These are phyloP conservation scores for Origma solitaria DNA, from an alignment of 2,113 vertebrate genomes.

Conservation along the genomic window DNA sequence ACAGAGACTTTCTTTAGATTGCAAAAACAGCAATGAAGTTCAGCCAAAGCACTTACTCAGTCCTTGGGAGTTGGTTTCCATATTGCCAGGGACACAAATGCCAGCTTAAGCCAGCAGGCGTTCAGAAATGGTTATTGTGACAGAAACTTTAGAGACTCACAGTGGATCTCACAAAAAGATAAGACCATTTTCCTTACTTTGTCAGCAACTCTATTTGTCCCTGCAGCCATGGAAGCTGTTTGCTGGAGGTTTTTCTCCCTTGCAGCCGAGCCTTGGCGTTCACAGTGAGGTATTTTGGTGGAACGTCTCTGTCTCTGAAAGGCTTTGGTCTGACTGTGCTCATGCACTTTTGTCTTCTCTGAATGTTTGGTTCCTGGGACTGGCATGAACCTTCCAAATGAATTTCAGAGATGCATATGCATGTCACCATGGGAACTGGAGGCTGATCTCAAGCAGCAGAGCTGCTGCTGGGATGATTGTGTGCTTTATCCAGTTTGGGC, in stretches of 20 bases:
- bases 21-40: not conserved
- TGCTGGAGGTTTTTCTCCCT: not conserved
- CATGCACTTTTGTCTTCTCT: conserved; percentile 1
- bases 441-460: not conserved
- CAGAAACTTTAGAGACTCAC: not conserved
- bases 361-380: not conserved
- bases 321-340: not conserved
- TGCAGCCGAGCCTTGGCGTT: not conserved
- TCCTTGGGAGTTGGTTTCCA: not conserved
- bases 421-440: not conserved
- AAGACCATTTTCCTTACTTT: not conserved
- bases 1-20: not conserved
- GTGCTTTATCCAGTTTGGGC: not conserved
- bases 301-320: not conserved
- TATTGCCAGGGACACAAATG: not conserved
- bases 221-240: not conserved
- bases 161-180: not conserved
- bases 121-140: not conserved
- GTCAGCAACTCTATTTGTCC: not conserved
- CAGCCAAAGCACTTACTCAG: not conserved
- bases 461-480: not conserved
- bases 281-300: not conserved
- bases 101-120: not conserved
- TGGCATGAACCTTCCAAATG: not conserved
- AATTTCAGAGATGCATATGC: not conserved